phyloP scores from a whole-genome alignment of 2,888 invertebrate genomes.

The Podabrus alpinus region DNA sequence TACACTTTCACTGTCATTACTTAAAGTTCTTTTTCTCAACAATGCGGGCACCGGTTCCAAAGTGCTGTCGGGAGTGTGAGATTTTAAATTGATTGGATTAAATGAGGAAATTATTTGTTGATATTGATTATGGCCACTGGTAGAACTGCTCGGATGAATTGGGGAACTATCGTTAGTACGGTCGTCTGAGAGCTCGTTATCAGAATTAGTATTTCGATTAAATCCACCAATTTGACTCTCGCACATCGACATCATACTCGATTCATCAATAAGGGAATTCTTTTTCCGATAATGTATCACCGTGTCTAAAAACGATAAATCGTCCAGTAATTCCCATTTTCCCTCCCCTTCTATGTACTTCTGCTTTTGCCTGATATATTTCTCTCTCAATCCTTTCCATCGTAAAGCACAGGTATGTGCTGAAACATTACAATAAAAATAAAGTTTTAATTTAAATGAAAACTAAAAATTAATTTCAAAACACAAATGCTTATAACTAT shows the following conservation, averaged over 20 bases:
- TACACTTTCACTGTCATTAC: slow-evolving; percentile 13
- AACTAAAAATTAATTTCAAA: no score
- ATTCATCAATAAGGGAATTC: slow-evolving; percentile 26
- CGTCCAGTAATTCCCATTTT: slow-evolving; percentile 46
- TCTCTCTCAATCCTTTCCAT: slow-evolving; percentile 47
- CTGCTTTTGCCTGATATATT: slow-evolving; percentile 45
- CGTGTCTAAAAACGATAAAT: slow-evolving; percentile 43
- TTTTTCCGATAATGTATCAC: slow-evolving; percentile 45
- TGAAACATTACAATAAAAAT: slow-evolving; percentile 10
- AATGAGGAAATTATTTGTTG: background rate
- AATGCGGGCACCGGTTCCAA: slow-evolving; percentile 6
- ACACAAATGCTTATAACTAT: background rate
- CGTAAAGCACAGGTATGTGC: slow-evolving; percentile 40
- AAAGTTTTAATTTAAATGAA: background rate
- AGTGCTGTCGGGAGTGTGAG: slow-evolving; percentile 24
- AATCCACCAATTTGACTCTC: slow-evolving; percentile 18
- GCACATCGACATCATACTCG: slow-evolving; percentile 22
- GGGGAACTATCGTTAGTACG: slow-evolving; percentile 18
- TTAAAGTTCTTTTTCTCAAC: slow-evolving; percentile 16
- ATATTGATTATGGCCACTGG: slow-evolving; percentile 8
- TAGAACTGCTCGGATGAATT: slow-evolving; percentile 22
- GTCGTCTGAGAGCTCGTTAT: slow-evolving; percentile 22
- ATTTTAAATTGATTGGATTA: slow-evolving; percentile 1
- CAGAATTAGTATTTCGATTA: slow-evolving; percentile 20
- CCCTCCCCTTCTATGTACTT: slow-evolving; percentile 42